These are phyloP conservation scores for pig (Sus scrofa) DNA, from an alignment of 2,113 vertebrate genomes.

Conservation along the genomic window DNA sequence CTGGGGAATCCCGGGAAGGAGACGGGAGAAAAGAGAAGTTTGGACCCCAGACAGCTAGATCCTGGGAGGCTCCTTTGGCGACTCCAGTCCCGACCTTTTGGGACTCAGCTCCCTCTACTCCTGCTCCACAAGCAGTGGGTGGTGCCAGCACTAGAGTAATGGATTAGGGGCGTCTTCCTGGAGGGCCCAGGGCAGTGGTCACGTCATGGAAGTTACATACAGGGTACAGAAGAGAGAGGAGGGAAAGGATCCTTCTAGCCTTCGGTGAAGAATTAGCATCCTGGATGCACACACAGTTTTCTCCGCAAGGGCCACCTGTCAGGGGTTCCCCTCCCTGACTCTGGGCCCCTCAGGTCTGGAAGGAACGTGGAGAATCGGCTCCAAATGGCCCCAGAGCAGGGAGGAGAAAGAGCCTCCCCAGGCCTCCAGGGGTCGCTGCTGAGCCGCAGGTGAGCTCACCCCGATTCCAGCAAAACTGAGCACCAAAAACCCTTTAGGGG, in stretches of 20 bases:
- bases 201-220: neutral
- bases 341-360: constrained; percentile 2
- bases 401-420: constrained; percentile 18
- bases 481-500: neutral
- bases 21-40: neutral
- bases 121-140: neutral
- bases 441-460: constrained; percentile 68
- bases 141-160: neutral
- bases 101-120: neutral
- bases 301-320: constrained; percentile 63
- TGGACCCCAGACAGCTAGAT: neutral
- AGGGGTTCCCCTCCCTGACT: neutral
- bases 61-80: neutral
- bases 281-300: constrained; percentile 8
- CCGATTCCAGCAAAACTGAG: neutral
- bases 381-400: neutral
- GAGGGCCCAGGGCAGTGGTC: neutral
- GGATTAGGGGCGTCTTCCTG: neutral
- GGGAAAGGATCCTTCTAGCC: neutral
- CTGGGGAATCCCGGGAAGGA: neutral
- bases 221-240: neutral
- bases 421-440: constrained; percentile 73
- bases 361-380: neutral
- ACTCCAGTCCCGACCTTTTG: neutral
- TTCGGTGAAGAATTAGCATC: neutral